Base-by-base conservation (phyloP, 1,140 invertebrate species). In the Cydia splendana region DNA sequence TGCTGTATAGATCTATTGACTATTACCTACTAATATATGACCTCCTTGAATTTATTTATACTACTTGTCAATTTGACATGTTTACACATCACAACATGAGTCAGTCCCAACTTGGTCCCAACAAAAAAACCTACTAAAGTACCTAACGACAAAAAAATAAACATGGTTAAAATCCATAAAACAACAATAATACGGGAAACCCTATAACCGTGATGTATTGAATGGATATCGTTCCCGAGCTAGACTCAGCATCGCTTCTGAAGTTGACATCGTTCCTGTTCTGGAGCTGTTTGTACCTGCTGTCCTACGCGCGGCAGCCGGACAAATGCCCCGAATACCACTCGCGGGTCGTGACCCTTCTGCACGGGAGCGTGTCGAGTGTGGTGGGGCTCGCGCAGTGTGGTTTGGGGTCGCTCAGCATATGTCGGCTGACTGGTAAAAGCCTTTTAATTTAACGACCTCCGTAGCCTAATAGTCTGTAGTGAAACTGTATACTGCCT, bases 341-440 rank as follows among this genome's bases (percentile, higher is more conserved):
- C 45, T 92, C 88, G 1, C 85, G 94, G 48, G 78, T 91, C 2
- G 77, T 94, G 6, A 92, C 91, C 1, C 80, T 94, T 4, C 76
- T 93, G 0, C 94, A 94, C 76, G 94, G 93, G 1, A 80, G 79
- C 30, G 82, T 94, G 0, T 87, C 91, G 1, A 82, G 89, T 4
- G 78, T 87, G 13, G 75, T 89, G 2, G 94, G 94, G 0, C 75
- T 93, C 20, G 80, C 83, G 42, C 93, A 94, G 77, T 94, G 94
- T 77, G 79, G 80, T n/a, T 67, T 86, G 0, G 73, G 57, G 4
- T 74, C 42, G 12, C 48, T 90, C 4, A 76, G 85, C 10, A 75
- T 76, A 73, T 82, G 74, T 34, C 82, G 81, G 10, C 80, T 91
- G 4, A 83, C 84, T 12, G 81, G 90, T 92, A 81, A 88, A 80